Evolutionary conservation across 1,140 invertebrate species (phyloP), one percentile per base, ranked within the genome.

Genomic region (Leptinotarsa undecemlineata): DNA sequence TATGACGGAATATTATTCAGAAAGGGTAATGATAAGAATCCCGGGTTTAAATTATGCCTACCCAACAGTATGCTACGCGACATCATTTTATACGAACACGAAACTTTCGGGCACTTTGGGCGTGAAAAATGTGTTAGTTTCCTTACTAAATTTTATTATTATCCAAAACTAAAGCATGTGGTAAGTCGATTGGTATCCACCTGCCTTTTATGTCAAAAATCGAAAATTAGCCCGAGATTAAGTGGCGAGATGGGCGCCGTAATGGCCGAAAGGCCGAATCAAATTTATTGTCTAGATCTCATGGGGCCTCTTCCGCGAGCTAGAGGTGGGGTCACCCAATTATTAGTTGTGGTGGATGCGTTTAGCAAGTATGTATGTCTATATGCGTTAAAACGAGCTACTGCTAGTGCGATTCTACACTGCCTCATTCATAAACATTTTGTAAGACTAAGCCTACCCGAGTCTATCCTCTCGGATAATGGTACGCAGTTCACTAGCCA

Each of bases 151-250:
- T 71, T 60, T 60, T 71, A 60, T 71, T 71, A 68, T 62, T 63
- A 4, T 14, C 69, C 69, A n/a, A 71, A 66, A 71, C 61, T 71
- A 13, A 21, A 14, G 48, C 13, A 57, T 23, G 42, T 21, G 13
- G n/a, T n/a, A 14, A 21, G 51, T 61, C 47, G 8, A 23, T 11
- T 71, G 61, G 57, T 62, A 15, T 14, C 69, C 15, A 33, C 47
- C 15, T 71, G 69, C 51, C 47, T 63, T 14, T 63, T 71, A 71
- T 71, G 69, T 71, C 69, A 71, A 62, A 71, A 62, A 21, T 71
- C 69, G 11, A 62, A 71, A 62, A 21, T 71, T 13, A 23, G n/a
- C 1, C 21, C 69, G 19, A 23, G 61, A 33, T 33, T 33, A 33
- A 33, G 33, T 33, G 33, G 8, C 0, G 8, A 33, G 0, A 33